Evolutionary conservation across 2,113 vertebrate genomes (phyloP), one percentile per base, ranked within the genome.

Genomic region (Porphyrio hochstetteri): DNA sequence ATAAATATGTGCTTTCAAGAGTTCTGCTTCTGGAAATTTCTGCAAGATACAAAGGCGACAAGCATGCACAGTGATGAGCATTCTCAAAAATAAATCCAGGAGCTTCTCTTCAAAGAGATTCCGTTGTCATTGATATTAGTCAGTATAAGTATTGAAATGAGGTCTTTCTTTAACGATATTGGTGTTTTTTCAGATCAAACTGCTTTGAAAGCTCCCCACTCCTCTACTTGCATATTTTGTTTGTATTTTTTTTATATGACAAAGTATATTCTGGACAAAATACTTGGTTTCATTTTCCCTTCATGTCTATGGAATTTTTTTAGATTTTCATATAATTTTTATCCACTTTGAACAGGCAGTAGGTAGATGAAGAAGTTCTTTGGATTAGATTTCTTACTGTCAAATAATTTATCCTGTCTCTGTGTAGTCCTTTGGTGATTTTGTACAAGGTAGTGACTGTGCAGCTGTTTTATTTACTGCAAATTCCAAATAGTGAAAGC

Each of bases 11-110:
- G 56, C 9, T 46, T 33, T 29, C 53, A n/a, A 0, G 57, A 72
- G 61, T 7, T 79, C 57, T 71, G 16, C 61, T 85, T 55, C 81
- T 60, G 55, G 91, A 91, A 82, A 15, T 50, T 55, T 72, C 77
- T 79, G 36, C 29, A 33, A 8, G 74, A 27, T 21, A 4, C 7
- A 40, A 18, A 92, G 60, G 38, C 69, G 67, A 27, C 3, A 14
- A 60, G 5, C 6, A 12, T 1, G 2, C 0, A 0, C 33, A 57
- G n/a, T 55, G 46, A 11, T 12, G 18, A 74, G 31, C 1, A 0
- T 23, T 69, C 55, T 36, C 55, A 20, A 18, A 90, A 40, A 74
- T 9, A 76, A 87, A 76, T 10, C 52, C 59, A 40, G 2, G 5
- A 80, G 9, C 20, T 59, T 77, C 40, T 65, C 59, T 42, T n/a